These are phyloP conservation scores for Gracilinanus agilis DNA, from an alignment of 2,113 vertebrate species.

Conservation along the genomic window DNA sequence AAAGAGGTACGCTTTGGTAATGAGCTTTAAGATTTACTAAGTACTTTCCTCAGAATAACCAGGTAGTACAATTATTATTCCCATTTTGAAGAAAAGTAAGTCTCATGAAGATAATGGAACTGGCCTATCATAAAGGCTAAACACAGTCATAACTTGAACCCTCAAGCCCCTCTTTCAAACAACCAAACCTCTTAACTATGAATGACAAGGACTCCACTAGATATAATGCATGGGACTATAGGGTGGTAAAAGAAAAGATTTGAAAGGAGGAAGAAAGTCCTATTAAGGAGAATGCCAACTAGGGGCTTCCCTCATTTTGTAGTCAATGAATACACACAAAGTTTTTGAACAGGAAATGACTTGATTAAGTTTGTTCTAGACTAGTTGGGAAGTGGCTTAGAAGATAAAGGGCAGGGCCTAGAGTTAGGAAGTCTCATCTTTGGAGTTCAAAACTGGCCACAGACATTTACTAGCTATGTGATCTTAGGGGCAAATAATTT, in stretches of 20 bases:
- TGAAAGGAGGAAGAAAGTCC: background rate
- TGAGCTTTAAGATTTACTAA: background rate
- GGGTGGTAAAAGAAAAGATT: background rate
- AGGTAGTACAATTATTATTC: background rate
- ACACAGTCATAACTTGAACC: background rate
- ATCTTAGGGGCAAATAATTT: too few species aligned
- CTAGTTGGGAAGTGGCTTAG: background rate
- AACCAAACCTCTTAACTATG: background rate
- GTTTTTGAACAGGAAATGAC: background rate
- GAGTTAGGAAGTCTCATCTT: too few species aligned
- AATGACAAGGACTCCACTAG: background rate
- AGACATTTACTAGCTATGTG: too few species aligned
- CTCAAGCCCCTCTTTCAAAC: background rate
- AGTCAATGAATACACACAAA: background rate
- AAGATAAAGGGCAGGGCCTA: too few species aligned
- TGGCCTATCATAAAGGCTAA: background rate
- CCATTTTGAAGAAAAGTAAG: background rate
- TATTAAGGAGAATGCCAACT: background rate
- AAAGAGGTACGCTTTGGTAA: background rate
- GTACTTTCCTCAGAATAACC: background rate
- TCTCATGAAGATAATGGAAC: background rate
- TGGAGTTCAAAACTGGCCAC: too few species aligned
- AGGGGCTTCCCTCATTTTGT: background rate
- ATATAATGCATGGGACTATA: background rate
- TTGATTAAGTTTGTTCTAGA: background rate